Percentiles rank a stretch among this genome's conserved stretches.
These are phyloP conservation scores for Zhuqinia jingwanae DNA, from an alignment of 2,888 invertebrate species.

Conservation along the genomic window DNA sequence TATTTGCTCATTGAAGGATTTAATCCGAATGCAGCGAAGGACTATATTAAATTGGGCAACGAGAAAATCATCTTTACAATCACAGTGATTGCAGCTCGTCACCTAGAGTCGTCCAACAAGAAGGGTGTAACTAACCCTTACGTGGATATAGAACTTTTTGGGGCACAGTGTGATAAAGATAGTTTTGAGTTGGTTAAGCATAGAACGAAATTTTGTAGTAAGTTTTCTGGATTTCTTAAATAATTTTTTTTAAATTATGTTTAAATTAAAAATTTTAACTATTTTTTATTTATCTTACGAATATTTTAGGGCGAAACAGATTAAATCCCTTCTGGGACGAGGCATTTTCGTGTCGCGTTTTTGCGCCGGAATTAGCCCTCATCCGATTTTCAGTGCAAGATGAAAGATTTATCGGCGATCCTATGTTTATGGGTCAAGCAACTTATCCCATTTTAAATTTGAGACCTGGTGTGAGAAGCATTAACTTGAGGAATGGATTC, in stretches of 20 bases:
- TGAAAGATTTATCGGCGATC: slow-evolving; percentile 99
- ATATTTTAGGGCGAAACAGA: slow-evolving; percentile 89
- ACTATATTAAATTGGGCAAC: slow-evolving; percentile 39
- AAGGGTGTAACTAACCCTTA: slow-evolving; percentile 89
- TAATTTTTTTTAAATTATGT: too few relatives aligned
- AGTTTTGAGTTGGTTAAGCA: slow-evolving; percentile 29
- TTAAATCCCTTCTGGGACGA: slow-evolving; percentile 97
- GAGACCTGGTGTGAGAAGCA: slow-evolving; percentile 93
- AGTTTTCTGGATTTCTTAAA: too few relatives aligned
- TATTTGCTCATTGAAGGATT: slow-evolving; percentile 85
- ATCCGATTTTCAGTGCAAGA: slow-evolving; percentile 94
- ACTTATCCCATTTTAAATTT: slow-evolving; percentile 92
- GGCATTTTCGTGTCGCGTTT: slow-evolving; percentile 89
- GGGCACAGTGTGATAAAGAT: slow-evolving; percentile 91
- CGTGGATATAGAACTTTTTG: slow-evolving; percentile 94
- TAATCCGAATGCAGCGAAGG: slow-evolving; percentile 26
- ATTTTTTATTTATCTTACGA: too few relatives aligned
- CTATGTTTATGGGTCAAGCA: slow-evolving; percentile 97
- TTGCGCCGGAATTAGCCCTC: slow-evolving; percentile 91
- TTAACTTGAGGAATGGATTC: slow-evolving; percentile 93
- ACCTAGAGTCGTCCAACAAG: slow-evolving; percentile 87
- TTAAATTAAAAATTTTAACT: too few relatives aligned
- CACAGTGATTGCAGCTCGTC: slow-evolving; percentile 91
- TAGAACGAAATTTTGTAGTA: slow-evolving; percentile 87
- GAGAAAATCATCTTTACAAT: slow-evolving; percentile 85